Base-by-base conservation (phyloP, 1,140 invertebrate genomes). In the Drosophila bocki region DNA sequence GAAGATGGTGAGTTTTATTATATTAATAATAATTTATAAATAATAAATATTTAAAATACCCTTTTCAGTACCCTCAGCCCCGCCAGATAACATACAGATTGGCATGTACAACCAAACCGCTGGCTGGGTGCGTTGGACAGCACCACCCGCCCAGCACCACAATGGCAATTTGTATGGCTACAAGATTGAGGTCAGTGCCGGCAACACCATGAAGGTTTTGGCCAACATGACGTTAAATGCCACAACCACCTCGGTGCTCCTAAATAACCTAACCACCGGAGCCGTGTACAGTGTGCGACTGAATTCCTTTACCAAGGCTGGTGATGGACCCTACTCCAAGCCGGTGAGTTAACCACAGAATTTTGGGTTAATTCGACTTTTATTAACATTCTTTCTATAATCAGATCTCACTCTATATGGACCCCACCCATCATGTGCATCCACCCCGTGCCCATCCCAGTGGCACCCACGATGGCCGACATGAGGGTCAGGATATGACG, bases 101-200 rank as follows among this genome's bases (percentile, higher is more conserved):
- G 96, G 97, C n/a, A 96, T 97, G 93, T 94, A 97, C 53, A 98
- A 97, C 78, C 94, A 95, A 48, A 97, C 96, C 3, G 96, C 96
- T 9, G 94, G 94, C 8, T 94, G 93, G 94, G 96, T 98, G 7
- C 93, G 95, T 70, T 98, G 97, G 97, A 94, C 95, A 13, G 95
- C 97, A 1, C 97, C 97, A 3, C 95, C 96, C 1, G 94, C 95
- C 29, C 95, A 95, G 65, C 95, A 97, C 68, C 95, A 96, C 79
- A 98, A 98, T 93, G 97, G 97, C 50, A 94, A 96, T 81, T 93
- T 98, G 6, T 94, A 95, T 67, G 97, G 97, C 51, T 98, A 98
- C 83, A 96, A 97, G 94, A 96, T 97, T 32, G 92, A 93, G 72
- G 91, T 93, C 8, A 93, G 92, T 44, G 90, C 91, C 5, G 92